These are phyloP conservation scores for Merops nubicus DNA, from an alignment of 2,113 vertebrate genomes.

Conservation along the genomic window DNA sequence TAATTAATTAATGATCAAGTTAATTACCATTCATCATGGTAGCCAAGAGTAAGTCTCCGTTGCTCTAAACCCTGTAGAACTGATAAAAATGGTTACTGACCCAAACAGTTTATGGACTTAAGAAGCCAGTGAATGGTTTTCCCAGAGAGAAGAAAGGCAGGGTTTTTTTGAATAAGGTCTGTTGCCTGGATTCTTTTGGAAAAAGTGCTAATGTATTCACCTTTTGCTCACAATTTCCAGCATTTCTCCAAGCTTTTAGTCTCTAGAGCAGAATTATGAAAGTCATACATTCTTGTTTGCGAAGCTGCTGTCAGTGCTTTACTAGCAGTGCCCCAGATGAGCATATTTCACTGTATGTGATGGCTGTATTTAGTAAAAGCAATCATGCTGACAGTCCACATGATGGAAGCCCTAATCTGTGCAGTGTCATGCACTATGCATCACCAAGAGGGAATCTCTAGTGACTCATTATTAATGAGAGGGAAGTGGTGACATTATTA, in stretches of 20 bases:
- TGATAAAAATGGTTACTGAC: background rate
- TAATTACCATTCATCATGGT: background rate
- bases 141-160: background rate
- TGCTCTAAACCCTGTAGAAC: background rate
- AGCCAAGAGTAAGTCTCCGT: background rate
- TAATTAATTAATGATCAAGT: background rate
- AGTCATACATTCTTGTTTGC: background rate
- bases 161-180: background rate
- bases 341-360: conserved; percentile 20
- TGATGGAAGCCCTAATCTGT: conserved; percentile 54
- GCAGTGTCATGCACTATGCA: conserved; percentile 29
- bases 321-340: background rate
- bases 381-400: conserved; percentile 4
- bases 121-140: background rate
- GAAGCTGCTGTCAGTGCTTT: conserved; percentile 6
- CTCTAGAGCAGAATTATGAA: conserved; percentile 41
- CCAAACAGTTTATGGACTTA: background rate
- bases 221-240: background rate
- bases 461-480: conserved; percentile 15
- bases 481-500: conserved; percentile 1
- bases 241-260: background rate
- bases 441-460: conserved; percentile 9
- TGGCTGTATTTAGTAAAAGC: conserved; percentile 41
- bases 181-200: background rate
- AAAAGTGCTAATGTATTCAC: background rate